A percentile compares a stretch with the other conserved stretches of the same genome.
These are phyloP conservation scores for Urocolius indicus DNA, from an alignment of 2,113 vertebrate species.

Conservation along the genomic window DNA sequence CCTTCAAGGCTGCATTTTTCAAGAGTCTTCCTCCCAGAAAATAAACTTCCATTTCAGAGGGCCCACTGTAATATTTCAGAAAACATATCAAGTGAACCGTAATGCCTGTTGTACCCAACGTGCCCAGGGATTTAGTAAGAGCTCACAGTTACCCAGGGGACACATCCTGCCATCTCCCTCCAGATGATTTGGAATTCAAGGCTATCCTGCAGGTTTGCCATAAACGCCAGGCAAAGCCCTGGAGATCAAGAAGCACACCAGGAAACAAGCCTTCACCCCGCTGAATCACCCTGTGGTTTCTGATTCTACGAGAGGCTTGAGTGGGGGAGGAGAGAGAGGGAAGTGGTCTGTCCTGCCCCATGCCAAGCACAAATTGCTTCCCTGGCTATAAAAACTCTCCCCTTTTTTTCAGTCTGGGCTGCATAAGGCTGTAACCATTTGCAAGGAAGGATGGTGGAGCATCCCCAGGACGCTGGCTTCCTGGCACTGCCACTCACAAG, in stretches of 20 bases:
- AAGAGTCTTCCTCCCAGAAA: constrained; percentile 13
- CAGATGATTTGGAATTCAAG: neutral
- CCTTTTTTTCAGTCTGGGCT: neutral
- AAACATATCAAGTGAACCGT: neutral
- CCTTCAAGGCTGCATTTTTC: neutral
- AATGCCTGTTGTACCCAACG: neutral
- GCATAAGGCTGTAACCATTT: neutral
- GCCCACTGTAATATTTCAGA: neutral
- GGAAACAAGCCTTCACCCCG: neutral
- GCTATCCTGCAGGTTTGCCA: neutral
- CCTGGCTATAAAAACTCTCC: neutral
- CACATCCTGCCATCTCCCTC: neutral
- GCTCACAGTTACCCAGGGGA: neutral
- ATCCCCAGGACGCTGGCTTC: neutral
- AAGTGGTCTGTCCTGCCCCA: neutral
- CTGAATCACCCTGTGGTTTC: constrained; percentile 39
- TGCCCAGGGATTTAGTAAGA: neutral
- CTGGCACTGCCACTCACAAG: neutral
- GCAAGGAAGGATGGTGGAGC: neutral
- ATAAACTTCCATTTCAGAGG: neutral
- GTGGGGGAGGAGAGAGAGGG: constrained; percentile 4
- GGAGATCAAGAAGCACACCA: neutral
- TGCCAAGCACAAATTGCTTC: constrained; percentile 39
- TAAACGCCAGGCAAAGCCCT: neutral
- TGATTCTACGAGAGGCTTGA: neutral